Conservation (phyloP, 2,888 invertebrate species). For the Alitta virens region DNA sequence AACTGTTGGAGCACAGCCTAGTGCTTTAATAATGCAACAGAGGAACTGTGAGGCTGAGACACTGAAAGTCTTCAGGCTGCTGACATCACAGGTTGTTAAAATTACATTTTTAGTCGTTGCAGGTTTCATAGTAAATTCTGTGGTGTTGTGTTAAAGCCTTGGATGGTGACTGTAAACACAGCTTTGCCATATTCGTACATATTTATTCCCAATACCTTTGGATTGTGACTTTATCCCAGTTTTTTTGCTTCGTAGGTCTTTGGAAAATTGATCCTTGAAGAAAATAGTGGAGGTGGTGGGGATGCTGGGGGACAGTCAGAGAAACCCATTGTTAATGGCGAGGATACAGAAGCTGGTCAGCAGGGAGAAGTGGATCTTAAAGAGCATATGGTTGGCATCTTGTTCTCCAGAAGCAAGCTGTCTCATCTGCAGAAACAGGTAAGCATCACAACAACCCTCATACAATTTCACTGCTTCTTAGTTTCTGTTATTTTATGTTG, state of each 20-base stretch:
- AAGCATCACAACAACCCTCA: too few relatives aligned
- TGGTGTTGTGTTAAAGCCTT: background rate
- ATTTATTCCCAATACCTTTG: too few relatives aligned
- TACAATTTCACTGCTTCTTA: too few relatives aligned
- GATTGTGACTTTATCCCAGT: too few relatives aligned
- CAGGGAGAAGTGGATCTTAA: slow-evolving; percentile 68
- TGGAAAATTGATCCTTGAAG: slow-evolving; percentile 80
- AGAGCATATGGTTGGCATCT: slow-evolving; percentile 94
- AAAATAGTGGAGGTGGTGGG: slow-evolving; percentile 37
- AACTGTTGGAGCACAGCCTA: slow-evolving; percentile 45
- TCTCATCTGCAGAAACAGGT: slow-evolving; percentile 87
- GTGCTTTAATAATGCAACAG: slow-evolving; percentile 70
- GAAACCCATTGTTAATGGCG: background rate
- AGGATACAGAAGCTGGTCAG: slow-evolving; percentile 11
- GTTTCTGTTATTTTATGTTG: too few relatives aligned
- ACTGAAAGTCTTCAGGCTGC: slow-evolving; percentile 82
- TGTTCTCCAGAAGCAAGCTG: slow-evolving; percentile 89
- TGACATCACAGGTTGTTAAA: slow-evolving; percentile 77
- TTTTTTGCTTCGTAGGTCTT: too few relatives aligned
- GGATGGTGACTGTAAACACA: too few relatives aligned
- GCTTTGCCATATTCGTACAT: too few relatives aligned
- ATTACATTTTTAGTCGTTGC: background rate
- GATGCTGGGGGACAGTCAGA: background rate
- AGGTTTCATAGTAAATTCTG: background rate
- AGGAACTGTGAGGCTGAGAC: slow-evolving; percentile 88